Evolutionary conservation across 2,888 invertebrate genomes (phyloP), one percentile per base, ranked within the genome.

Genomic region (Melanostoma mellinum): DNA sequence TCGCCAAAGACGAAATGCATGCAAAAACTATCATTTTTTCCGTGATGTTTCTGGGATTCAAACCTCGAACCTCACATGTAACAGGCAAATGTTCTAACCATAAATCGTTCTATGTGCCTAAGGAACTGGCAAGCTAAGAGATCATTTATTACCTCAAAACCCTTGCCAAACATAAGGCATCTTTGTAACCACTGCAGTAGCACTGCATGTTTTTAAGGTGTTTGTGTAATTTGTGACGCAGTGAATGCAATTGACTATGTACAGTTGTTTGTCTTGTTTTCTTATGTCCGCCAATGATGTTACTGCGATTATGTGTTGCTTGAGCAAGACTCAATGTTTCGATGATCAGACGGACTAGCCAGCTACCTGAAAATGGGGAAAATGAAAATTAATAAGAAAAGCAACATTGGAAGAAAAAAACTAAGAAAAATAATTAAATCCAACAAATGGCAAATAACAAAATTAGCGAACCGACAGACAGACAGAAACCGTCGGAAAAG

Each of bases 401-500:
- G 56, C 53, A 38, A 67, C 46, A 65, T 30, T 0, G 20, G 20
- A 20, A 20, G 6, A 52, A 48, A n/a, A 50, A 46, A 48, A 20
- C 20, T 20, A 20, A 20, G 20, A 20, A 53, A 53, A 40, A 48
- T 55, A 81, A 63, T 77, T 73, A 78, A 78, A 69, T 82, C 44
- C 75, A 82, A 56, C 78, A 73, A 82, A 73, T 82, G 46, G 73
- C 63, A 68, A 20, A 69, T 42, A 58, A 52, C 53, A 78, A 82
- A 82, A 82, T 82, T 73, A 73, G 73, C 77, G 20, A 73, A 63
- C 56, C 67, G 36, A 52, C 73, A 60, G 73, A 82, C 58, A 63
- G 82, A 82, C 78, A 68, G 78, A 72, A 69, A 69, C 48, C 82
- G 78, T 82, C 82, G 82, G 68, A 82, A 73, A 82, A 78, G 73